These are phyloP conservation scores for Cinara cedri DNA, from an alignment of 2,888 invertebrate species.

Conservation along the genomic window DNA sequence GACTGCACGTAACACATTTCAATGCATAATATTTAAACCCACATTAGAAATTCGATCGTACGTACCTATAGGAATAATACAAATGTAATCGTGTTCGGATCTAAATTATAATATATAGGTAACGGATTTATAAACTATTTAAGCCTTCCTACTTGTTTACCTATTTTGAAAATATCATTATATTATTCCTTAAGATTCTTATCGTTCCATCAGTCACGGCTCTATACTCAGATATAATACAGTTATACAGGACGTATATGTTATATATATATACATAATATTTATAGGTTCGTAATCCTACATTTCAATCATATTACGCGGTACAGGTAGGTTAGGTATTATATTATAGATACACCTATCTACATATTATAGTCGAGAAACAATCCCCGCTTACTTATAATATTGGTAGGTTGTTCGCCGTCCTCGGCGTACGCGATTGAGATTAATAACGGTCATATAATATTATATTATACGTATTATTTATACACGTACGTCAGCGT, in stretches of 20 bases:
- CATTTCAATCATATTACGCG: conserved; percentile 16
- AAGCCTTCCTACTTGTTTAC: conserved; percentile 8
- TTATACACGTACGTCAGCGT: not conserved
- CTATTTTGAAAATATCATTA: not conserved
- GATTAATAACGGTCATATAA: conserved; percentile 11
- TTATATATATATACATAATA: not conserved
- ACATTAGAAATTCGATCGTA: conserved; percentile 26
- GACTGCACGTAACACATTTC: not conserved
- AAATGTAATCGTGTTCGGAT: conserved; percentile 12
- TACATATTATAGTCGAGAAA: not conserved
- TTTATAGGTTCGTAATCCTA: not conserved
- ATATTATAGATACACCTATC: too few species aligned
- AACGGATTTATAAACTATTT: not conserved
- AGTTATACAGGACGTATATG: not conserved
- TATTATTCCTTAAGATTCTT: conserved; percentile 14
- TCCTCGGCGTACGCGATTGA: conserved; percentile 3
- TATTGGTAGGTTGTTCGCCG: not conserved
- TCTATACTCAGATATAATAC: too few species aligned
- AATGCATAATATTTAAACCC: not conserved
- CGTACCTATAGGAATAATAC: too few species aligned
- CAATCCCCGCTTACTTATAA: not conserved
- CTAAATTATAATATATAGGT: not conserved
- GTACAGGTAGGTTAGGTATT: not conserved
- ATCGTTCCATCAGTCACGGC: not conserved
- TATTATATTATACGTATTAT: too few species aligned